Evolutionary conservation across 2,113 vertebrate genomes (phyloP), one percentile per base, ranked within the genome.

Genomic region (Cranoglanis bouderius): DNA sequence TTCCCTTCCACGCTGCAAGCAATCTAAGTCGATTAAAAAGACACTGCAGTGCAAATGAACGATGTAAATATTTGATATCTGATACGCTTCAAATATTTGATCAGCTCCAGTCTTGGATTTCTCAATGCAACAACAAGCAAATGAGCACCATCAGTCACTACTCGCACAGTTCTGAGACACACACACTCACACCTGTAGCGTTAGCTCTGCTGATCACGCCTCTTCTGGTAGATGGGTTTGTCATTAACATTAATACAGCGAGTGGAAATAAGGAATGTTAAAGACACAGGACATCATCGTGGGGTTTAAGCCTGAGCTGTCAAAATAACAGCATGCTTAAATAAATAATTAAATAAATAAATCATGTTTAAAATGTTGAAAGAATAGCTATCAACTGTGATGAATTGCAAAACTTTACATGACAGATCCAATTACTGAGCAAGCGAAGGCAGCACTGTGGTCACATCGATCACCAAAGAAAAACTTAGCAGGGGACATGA

Each of bases 1-100:
- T 85, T 88, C 21, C 35, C 55, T 75, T 84, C 57, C 35, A 24
- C 55, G 38, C 61, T 49, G 26, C 57, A 67, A 78, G 61, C 80
- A 86, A 84, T 86, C 32, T 29, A 43, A 85, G 63, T 84, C 87
- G 63, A 84, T 90, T 91, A 88, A 90, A 88, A 74, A 19, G 72
- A 55, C n/a, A n/a, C 59, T 63, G 63, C 61, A 14, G 82, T 59
- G 38, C 51, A 84, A 88, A 88, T 67, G 70, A 77, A 87, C 80
- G 26, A 49, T 49, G 85, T 86, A 65, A 77, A 67, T 84, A 87
- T 84, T 86, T 89, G 72, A 86, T 86, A 82, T 74, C 85, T 83
- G 32, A 75, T 84, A 65, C 57, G 57, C 74, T 49, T 77, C 65
- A 57, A 18, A 77, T 46, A 57, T 57, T 72, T 72, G 19, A 63